Base-by-base conservation (phyloP, 2,888 invertebrate genomes). In the Eilema caniola region DNA sequence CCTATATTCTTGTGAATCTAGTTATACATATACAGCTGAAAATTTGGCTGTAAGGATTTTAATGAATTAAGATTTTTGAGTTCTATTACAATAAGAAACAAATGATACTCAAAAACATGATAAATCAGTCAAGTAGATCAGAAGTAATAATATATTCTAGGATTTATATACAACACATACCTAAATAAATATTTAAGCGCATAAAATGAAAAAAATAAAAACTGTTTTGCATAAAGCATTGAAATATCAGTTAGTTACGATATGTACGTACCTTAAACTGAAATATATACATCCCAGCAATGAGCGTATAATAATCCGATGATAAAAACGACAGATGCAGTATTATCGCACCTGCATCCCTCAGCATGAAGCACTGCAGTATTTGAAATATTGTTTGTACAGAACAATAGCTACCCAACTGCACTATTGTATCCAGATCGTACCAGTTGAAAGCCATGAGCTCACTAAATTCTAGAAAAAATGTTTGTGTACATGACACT, bases 221-320 rank as follows among this genome's bases (percentile, higher is more conserved):
- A 28, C 28, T 4, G 8, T 33, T 33, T 33, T 33, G 33, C 8
- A 33, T 33, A 33, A 33, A 33, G 37, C 12, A 56, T 57, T 24
- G 3, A 57, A 57, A 24, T 57, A 16, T 20, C 5, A 60, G 28
- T 61, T 28, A 60, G 2, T 12, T 14, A 14, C 0, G 7, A 33
- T 4, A 37, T 33, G 20, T 62, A 73, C 82, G 71, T 61, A 98
- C 98, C 96, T 97, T 97, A 90, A 98, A 98, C 78, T 97, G 96
- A 92, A 98, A 98, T 77, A 98, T 96, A 83, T 97, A 96, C 91
- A 98, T 97, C 79, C 98, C 98, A 81, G 97, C 96, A 65, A 98
- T 96, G 25, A 98, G 96, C 5, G 98, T 97, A 90, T 98, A 98
- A 90, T 98, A 98, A 92, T 98, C 98, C 2, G 98, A 96, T 0